A percentile compares a stretch with the other conserved stretches of the same genome.
phyloP scores from a whole-genome alignment of 2,888 invertebrate species.

The Epinotia brunnichana region DNA sequence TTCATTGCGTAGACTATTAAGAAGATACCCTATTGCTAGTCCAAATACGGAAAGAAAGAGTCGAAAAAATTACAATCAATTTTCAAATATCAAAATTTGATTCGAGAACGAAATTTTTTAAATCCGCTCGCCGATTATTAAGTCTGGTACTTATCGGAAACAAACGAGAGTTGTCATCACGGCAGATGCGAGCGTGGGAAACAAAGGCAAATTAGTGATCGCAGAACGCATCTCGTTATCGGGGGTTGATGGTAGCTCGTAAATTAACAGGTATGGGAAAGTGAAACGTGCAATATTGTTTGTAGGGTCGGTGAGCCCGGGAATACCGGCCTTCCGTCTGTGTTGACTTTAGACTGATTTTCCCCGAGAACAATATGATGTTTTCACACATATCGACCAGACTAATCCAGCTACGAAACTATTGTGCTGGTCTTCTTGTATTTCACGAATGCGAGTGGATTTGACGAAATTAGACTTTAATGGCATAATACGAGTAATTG shows the following conservation, averaged over 20 bases:
- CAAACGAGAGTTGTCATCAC: constrained; percentile 50
- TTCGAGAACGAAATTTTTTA: neutral
- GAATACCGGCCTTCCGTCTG: neutral
- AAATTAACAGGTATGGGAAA: constrained; percentile 8
- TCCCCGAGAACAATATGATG: neutral
- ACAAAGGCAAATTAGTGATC: constrained; percentile 57
- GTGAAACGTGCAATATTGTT: neutral
- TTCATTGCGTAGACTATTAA: too few relatives aligned
- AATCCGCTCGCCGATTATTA: neutral
- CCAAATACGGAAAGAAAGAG: neutral
- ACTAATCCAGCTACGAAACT: too few relatives aligned
- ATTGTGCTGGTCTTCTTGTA: too few relatives aligned
- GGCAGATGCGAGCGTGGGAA: constrained; percentile 80
- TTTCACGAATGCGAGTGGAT: too few relatives aligned
- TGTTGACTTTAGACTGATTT: neutral
- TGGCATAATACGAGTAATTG: too few relatives aligned
- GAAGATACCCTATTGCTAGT: too few relatives aligned
- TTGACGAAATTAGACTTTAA: too few relatives aligned
- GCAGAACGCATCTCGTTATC: constrained; percentile 63
- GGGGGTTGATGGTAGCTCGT: neutral
- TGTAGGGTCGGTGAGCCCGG: neutral
- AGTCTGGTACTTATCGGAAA: constrained; percentile 17
- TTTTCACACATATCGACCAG: neutral
- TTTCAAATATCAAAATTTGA: neutral
- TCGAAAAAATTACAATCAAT: neutral